These are phyloP conservation scores for Oreochromis grahami DNA, from an alignment of 2,797 vertebrate species.

Conservation along the genomic window DNA sequence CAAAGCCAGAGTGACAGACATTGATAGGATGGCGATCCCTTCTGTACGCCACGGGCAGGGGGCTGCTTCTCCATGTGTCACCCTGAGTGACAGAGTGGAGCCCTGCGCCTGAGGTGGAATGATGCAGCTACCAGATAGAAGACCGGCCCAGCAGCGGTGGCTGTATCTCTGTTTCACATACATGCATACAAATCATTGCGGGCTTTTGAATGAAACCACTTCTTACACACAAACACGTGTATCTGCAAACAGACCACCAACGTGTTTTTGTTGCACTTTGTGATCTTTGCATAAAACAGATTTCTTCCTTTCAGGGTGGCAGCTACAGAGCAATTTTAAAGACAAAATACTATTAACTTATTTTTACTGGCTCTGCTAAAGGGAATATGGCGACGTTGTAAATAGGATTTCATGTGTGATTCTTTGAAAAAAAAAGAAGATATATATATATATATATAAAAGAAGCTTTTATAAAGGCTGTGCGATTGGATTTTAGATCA, in stretches of 20 bases:
- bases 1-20: conserved; percentile 64
- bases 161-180: conserved; percentile 5
- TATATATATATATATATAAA: not conserved
- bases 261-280: not conserved
- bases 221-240: not conserved
- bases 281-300: not conserved
- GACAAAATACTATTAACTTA: not conserved
- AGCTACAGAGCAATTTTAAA: not conserved
- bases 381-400: not conserved
- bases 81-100: conserved; percentile 64
- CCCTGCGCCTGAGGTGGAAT: conserved; percentile 39
- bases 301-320: not conserved
- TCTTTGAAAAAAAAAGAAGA: not conserved
- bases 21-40: conserved; percentile 57
- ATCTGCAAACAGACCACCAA: not conserved
- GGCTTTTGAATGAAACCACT: not conserved
- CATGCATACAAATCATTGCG: conserved; percentile 8
- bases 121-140: conserved; percentile 31
- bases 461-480: conserved; percentile 5
- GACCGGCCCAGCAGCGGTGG: not conserved
- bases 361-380: conserved; percentile 8
- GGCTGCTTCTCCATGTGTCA: conserved; percentile 57
- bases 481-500: conserved; percentile 26
- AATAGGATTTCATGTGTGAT: conserved; percentile 16
- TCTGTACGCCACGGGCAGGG: conserved; percentile 32